These are phyloP conservation scores for Xerus rutilus DNA, from an alignment of 2,797 vertebrate genomes.

Conservation along the genomic window DNA sequence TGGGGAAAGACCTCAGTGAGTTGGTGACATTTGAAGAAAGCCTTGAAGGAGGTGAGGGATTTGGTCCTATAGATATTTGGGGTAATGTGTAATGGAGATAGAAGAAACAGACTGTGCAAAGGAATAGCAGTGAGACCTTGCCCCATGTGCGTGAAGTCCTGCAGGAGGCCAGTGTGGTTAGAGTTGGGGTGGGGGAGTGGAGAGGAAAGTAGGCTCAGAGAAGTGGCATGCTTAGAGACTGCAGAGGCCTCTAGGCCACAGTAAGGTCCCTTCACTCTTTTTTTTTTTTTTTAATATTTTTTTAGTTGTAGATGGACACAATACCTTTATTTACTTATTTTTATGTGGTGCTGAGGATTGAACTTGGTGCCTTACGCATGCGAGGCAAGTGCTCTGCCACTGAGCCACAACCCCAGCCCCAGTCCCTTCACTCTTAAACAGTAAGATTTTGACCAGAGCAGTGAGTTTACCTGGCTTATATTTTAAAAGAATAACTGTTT, in stretches of 20 bases:
- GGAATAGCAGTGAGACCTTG: neutral
- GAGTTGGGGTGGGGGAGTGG: too few relatives aligned
- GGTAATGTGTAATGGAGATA: too few relatives aligned
- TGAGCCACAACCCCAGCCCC: too few relatives aligned
- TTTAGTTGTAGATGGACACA: too few relatives aligned
- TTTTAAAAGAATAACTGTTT: neutral
- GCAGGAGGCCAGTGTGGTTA: neutral
- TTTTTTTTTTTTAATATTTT: too few relatives aligned
- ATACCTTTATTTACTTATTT: too few relatives aligned
- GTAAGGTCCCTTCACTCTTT: neutral
- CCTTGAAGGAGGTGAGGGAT: neutral
- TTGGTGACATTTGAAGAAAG: neutral
- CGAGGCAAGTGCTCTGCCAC: too few relatives aligned
- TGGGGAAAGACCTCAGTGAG: neutral
- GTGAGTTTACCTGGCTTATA: neutral
- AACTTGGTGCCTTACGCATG: too few relatives aligned
- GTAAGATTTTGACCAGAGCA: neutral
- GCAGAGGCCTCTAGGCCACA: neutral
- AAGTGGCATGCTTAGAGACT: too few relatives aligned
- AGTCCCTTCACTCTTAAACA: neutral
- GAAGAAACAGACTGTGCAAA: neutral
- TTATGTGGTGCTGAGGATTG: too few relatives aligned
- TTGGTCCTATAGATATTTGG: neutral
- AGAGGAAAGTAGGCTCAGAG: neutral
- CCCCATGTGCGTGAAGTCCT: neutral